Percentiles rank a stretch among this genome's conserved stretches.
phyloP scores from a whole-genome alignment of 2,113 vertebrate species.

The Istiophorus platypterus region DNA sequence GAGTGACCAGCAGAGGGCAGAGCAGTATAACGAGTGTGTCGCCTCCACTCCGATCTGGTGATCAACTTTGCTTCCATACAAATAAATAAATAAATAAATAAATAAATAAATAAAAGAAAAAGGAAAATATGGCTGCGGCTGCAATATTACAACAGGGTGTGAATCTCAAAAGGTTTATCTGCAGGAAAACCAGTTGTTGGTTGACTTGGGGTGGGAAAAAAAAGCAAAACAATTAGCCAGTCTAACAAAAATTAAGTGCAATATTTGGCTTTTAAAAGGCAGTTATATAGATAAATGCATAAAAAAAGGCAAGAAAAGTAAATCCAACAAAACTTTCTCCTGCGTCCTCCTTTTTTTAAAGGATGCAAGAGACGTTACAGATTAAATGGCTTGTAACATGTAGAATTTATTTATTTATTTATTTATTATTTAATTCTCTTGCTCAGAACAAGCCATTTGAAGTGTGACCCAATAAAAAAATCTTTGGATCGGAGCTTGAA shows the following conservation, averaged over 20 bases:
- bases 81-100: not conserved
- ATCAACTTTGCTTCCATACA: not conserved
- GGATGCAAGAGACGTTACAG: no score
- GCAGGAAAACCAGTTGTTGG: not conserved
- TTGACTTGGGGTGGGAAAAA: not conserved
- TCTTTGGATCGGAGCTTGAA: not conserved
- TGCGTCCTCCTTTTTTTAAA: not conserved
- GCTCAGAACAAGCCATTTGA: no score
- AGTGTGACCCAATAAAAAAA: not conserved
- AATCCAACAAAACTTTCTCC: not conserved
- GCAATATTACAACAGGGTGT: not conserved
- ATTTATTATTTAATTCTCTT: no score
- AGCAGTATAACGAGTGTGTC: not conserved
- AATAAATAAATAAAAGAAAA: no score
- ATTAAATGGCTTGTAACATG: not conserved
- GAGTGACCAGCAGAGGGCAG: slow-evolving; percentile 69
- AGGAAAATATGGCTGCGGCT: not conserved
- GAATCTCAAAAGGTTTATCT: not conserved
- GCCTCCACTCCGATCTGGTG: fast-evolving
- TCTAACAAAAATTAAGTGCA: not conserved
- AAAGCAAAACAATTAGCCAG: not conserved
- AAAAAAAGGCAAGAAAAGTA: not conserved
- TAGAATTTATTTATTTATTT: not conserved
- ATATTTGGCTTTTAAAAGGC: not conserved
- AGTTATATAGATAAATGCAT: not conserved